Percentiles rank a stretch among this genome's conserved stretches.
These are phyloP conservation scores for Dipus sagitta DNA, from an alignment of 2,797 vertebrate species.

Conservation along the genomic window DNA sequence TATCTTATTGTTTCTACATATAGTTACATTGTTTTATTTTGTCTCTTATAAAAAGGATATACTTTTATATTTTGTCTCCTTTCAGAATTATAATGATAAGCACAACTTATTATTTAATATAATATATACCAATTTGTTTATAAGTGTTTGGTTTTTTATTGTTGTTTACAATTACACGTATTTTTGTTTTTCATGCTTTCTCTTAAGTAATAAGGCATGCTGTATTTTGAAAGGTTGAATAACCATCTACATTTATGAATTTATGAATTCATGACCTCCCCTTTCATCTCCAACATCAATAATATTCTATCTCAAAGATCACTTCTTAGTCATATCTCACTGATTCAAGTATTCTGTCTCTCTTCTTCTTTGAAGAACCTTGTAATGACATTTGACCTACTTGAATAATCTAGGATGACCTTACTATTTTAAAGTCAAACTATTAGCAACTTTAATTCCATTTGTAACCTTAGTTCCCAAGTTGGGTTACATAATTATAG, in stretches of 20 bases:
- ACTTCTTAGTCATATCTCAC: not conserved
- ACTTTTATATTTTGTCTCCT: not conserved
- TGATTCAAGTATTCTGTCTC: not conserved
- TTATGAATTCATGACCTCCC: not conserved
- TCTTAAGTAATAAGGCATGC: not conserved
- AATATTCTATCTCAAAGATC: not conserved
- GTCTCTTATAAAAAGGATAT: not conserved
- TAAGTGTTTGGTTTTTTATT: not conserved
- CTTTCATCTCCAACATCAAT: not conserved
- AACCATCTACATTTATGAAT: not conserved
- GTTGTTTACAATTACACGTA: not conserved
- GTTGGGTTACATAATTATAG: not conserved
- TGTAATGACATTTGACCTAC: not conserved
- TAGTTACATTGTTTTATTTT: not conserved
- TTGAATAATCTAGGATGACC: not conserved
- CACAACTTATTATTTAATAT: not conserved
- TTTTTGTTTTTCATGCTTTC: not conserved
- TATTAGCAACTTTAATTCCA: not conserved
- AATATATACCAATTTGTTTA: not conserved
- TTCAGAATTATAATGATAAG: not conserved
- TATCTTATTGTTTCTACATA: not conserved
- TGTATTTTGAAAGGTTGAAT: not conserved
- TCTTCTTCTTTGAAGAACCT: not conserved
- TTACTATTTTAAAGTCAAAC: not conserved
- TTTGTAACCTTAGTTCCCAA: not conserved